These are phyloP conservation scores for Branchinecta lindahli DNA, from an alignment of 1,140 invertebrate genomes.

Conservation along the genomic window DNA sequence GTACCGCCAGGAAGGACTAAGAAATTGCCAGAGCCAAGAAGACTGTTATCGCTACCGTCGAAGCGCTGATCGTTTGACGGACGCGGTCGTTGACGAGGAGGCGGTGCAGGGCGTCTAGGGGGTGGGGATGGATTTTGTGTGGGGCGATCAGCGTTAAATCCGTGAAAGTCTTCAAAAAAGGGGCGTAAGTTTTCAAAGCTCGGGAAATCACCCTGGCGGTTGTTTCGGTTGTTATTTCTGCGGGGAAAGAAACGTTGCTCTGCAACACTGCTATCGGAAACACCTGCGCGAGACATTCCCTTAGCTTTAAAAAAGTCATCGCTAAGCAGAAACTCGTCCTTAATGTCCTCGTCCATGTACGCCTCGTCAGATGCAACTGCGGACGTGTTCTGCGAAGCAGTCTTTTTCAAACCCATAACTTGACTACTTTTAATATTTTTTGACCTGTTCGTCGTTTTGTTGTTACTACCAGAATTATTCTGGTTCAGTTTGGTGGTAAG, in stretches of 20 bases:
- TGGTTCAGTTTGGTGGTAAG: too few relatives aligned
- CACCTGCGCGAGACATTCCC: neutral
- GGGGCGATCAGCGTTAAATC: neutral
- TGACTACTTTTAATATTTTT: too few relatives aligned
- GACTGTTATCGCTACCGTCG: neutral
- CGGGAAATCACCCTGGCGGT: neutral
- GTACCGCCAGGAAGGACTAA: conserved; percentile 1
- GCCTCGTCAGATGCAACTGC: neutral
- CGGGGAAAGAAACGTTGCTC: neutral
- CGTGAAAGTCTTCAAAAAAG: neutral
- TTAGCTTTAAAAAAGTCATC: neutral
- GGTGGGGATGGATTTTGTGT: neutral
- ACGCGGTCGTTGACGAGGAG: neutral
- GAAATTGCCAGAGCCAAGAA: neutral
- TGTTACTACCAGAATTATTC: too few relatives aligned
- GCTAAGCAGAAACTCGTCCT: neutral
- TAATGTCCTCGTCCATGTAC: neutral
- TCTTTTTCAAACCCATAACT: too few relatives aligned
- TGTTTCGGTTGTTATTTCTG: neutral
- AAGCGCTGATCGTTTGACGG: neutral
- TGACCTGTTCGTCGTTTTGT: too few relatives aligned
- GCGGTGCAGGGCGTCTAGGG: neutral
- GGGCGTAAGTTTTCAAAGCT: neutral
- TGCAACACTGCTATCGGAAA: neutral
- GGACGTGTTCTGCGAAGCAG: too few relatives aligned